These are phyloP conservation scores for Meganola albula DNA, from an alignment of 2,888 invertebrate species.

Conservation along the genomic window DNA sequence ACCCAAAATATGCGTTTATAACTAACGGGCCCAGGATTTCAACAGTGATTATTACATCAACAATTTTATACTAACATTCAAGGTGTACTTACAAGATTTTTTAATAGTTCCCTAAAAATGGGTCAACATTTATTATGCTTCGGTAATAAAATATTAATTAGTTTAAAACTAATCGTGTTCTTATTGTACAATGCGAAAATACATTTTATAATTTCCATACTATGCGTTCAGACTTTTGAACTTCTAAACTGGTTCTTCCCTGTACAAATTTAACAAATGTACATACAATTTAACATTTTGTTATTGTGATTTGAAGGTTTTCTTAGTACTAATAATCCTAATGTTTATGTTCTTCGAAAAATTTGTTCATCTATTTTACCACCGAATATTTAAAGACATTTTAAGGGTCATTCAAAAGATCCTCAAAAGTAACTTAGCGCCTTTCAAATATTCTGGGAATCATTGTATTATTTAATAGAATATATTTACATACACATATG, in stretches of 20 bases:
- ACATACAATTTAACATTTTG: slow-evolving; percentile 66
- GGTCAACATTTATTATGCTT: slow-evolving; percentile 65
- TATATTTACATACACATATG: too few relatives aligned
- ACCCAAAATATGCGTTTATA: slow-evolving; percentile 26
- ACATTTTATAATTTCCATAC: slow-evolving; percentile 51
- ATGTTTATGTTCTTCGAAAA: slow-evolving; percentile 8
- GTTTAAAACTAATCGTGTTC: slow-evolving; percentile 68
- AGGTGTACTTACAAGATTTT: slow-evolving; percentile 53
- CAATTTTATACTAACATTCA: slow-evolving; percentile 62
- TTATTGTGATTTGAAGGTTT: slow-evolving; percentile 73
- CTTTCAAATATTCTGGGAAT: too few relatives aligned
- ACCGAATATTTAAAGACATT: too few relatives aligned
- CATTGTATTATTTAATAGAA: too few relatives aligned
- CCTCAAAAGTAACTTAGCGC: too few relatives aligned
- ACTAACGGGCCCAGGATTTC: slow-evolving; percentile 41
- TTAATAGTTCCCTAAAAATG: slow-evolving; percentile 55
- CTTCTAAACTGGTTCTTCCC: slow-evolving; percentile 67
- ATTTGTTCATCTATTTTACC: slow-evolving; percentile 11
- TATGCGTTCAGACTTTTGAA: slow-evolving; percentile 74
- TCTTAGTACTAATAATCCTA: too few relatives aligned
- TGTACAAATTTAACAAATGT: slow-evolving; percentile 74
- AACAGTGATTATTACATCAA: slow-evolving; percentile 68
- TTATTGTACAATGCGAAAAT: slow-evolving; percentile 75
- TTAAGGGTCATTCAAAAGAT: too few relatives aligned
- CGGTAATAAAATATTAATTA: slow-evolving; percentile 74